Conservation (phyloP, 2,113 vertebrate genomes). For the Carassius gibelio region DNA sequence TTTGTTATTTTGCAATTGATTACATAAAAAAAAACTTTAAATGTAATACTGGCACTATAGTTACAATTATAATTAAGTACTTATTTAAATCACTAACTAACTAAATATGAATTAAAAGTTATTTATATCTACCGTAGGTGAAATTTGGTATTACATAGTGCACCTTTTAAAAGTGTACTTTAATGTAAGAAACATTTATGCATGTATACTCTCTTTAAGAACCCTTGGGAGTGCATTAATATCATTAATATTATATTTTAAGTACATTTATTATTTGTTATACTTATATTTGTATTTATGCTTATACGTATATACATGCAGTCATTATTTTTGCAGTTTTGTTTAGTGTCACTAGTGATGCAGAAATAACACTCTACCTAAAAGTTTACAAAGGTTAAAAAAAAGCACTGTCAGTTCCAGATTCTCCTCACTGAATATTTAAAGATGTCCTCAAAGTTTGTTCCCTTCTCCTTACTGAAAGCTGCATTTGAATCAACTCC, state of each 20-base stretch:
- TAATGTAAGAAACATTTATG: neutral
- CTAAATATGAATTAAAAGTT: neutral
- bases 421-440: slow-evolving; percentile 2
- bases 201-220: neutral
- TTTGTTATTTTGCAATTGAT: neutral
- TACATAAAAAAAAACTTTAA: neutral
- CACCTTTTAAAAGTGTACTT: neutral
- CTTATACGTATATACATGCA: neutral
- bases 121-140: neutral
- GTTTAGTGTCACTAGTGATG: neutral
- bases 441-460: slow-evolving; percentile 1
- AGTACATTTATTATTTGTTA: neutral
- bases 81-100: neutral
- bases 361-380: neutral
- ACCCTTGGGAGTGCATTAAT: neutral
- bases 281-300: neutral
- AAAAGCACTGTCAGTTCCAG: neutral
- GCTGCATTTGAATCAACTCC: slow-evolving; percentile 26
- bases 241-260: neutral
- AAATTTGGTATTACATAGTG: neutral
- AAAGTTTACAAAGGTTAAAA: neutral
- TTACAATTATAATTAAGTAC: neutral
- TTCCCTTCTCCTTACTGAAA: neutral
- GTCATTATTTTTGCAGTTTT: neutral
- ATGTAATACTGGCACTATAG: neutral